Conservation (phyloP, 2,797 vertebrate genomes). For the Morelia viridis region DNA sequence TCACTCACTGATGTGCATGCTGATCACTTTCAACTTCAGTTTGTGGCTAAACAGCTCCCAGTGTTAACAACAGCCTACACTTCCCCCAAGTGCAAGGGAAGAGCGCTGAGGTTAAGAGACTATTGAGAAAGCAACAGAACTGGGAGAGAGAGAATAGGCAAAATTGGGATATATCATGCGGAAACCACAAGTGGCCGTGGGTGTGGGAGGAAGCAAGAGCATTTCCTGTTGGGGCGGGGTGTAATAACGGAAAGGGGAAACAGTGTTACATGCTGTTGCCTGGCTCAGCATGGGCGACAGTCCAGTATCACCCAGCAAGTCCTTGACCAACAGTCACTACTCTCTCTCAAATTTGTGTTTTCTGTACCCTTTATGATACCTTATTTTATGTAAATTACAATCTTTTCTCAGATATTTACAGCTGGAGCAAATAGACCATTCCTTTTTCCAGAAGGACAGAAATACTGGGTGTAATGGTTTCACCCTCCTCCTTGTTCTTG, state of each 20-base stretch:
- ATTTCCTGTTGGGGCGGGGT: constrained; percentile 55
- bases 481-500: too few relatives aligned
- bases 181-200: constrained; percentile 59
- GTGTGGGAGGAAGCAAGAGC: constrained; percentile 68
- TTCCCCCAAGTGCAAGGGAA: neutral
- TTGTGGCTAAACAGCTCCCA: constrained; percentile 17
- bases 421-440: neutral
- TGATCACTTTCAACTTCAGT: neutral
- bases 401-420: neutral
- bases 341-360: neutral
- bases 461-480: neutral
- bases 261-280: neutral
- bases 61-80: neutral
- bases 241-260: constrained; percentile 38
- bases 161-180: constrained; percentile 41
- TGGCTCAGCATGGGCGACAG: neutral
- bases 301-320: neutral
- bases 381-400: neutral
- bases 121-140: neutral
- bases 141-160: constrained; percentile 40
- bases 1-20: neutral
- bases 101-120: neutral
- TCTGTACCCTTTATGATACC: neutral
- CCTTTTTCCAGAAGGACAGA: neutral
- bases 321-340: neutral